A percentile compares a stretch with the other conserved stretches of the same genome.
These are phyloP conservation scores for Heptranchias perlo DNA, from an alignment of 2,113 vertebrate genomes.

Conservation along the genomic window DNA sequence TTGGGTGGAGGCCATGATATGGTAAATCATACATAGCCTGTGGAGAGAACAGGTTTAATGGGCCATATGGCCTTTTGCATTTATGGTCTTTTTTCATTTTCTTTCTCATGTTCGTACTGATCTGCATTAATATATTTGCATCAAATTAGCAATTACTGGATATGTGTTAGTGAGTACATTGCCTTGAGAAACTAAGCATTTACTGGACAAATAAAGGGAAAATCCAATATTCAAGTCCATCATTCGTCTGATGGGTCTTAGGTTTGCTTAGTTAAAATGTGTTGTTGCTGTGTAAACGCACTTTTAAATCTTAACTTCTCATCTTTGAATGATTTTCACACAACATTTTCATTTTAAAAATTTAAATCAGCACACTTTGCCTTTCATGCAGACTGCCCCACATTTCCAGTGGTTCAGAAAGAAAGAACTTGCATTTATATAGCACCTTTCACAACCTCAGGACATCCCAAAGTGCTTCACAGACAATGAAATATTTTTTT, in stretches of 20 bases:
- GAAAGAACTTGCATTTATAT: neutral
- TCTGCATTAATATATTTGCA: slow-evolving; percentile 4
- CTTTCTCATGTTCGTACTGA: slow-evolving; percentile 8
- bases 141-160: neutral
- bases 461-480: neutral
- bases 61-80: slow-evolving; percentile 8
- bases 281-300: neutral
- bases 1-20: neutral
- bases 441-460: neutral
- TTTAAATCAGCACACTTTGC: neutral
- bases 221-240: neutral
- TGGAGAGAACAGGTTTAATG: neutral
- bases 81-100: neutral
- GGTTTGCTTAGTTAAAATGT: neutral
- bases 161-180: neutral
- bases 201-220: neutral
- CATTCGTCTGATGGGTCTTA: neutral
- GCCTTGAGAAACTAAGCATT: neutral
- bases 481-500: neutral
- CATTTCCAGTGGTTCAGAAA: neutral
- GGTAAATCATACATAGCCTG: slow-evolving; percentile 2
- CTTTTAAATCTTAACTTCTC: neutral
- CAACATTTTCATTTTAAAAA: neutral
- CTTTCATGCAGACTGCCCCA: neutral
- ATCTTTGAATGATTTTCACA: neutral